Evolutionary conservation across 2,797 vertebrate species (phyloP).

Genomic region (Dermochelys coriacea): DNA sequence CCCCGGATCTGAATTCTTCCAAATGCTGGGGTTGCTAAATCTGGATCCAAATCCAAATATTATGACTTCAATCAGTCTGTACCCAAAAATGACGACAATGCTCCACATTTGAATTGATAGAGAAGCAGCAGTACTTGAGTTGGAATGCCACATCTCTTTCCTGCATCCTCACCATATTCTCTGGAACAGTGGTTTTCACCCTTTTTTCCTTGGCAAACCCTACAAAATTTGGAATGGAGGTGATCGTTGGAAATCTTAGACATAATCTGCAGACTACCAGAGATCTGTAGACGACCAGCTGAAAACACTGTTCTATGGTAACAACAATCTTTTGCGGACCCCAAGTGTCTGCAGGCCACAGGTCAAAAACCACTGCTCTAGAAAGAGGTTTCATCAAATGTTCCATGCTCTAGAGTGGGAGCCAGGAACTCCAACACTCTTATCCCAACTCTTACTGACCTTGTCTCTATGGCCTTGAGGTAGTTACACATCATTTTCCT

Average conservation of each 20-base stretch:
- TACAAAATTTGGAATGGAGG: too few relatives aligned
- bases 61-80: neutral
- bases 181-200: neutral
- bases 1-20: neutral
- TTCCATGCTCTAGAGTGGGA: neutral
- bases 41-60: neutral
- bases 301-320: too few relatives aligned
- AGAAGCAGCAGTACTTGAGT: neutral
- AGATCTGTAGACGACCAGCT: too few relatives aligned
- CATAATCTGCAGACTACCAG: too few relatives aligned
- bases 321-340: too few relatives aligned
- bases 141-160: slow-evolving; percentile 10
- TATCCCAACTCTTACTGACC: neutral
- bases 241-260: too few relatives aligned
- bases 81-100: slow-evolving; percentile 9
- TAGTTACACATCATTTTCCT: neutral
- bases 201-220: too few relatives aligned
- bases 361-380: neutral
- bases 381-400: neutral
- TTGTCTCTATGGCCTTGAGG: fast-evolving
- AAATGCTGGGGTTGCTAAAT: fast-evolving
- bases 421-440: neutral
- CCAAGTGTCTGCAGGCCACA: too few relatives aligned
- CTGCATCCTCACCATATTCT: slow-evolving; percentile 11
- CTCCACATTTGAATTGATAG: neutral